These are phyloP conservation scores for Physocephala rufipes DNA, from an alignment of 2,888 invertebrate species.

Conservation along the genomic window DNA sequence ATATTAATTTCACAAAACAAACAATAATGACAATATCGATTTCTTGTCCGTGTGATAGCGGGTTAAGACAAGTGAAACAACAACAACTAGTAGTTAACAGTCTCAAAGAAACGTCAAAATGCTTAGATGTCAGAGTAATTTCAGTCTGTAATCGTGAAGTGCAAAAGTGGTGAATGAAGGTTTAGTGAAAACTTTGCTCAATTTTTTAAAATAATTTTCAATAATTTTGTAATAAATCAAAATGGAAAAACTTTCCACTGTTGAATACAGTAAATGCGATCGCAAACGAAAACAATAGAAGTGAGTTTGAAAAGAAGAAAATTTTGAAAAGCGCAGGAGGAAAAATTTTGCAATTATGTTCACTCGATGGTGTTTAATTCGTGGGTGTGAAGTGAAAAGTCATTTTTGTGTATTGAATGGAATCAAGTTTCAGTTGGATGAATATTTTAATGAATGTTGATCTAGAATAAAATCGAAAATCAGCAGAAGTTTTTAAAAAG, in stretches of 20 bases:
- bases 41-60: too few relatives aligned
- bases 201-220: conserved; percentile 19
- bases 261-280: conserved; percentile 8
- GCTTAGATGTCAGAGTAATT: conserved; percentile 15
- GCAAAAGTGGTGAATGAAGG: conserved; percentile 5
- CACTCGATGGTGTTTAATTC: conserved; percentile 15
- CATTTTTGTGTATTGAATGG: conserved; percentile 27
- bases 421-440: background rate
- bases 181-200: conserved; percentile 17
- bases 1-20: too few relatives aligned
- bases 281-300: conserved; percentile 24
- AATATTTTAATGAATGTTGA: background rate
- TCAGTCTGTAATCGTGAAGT: background rate
- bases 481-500: too few relatives aligned
- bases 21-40: too few relatives aligned
- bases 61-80: background rate
- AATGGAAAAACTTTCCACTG: conserved; percentile 19
- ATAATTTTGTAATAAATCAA: conserved; percentile 23
- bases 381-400: conserved; percentile 16
- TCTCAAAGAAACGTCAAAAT: background rate
- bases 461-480: too few relatives aligned
- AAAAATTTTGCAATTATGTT: conserved; percentile 24
- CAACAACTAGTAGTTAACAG: conserved; percentile 5
- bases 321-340: background rate
- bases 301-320: conserved; percentile 26